Conservation (phyloP, 2,113 vertebrate genomes). For the Alethe diademata region DNA sequence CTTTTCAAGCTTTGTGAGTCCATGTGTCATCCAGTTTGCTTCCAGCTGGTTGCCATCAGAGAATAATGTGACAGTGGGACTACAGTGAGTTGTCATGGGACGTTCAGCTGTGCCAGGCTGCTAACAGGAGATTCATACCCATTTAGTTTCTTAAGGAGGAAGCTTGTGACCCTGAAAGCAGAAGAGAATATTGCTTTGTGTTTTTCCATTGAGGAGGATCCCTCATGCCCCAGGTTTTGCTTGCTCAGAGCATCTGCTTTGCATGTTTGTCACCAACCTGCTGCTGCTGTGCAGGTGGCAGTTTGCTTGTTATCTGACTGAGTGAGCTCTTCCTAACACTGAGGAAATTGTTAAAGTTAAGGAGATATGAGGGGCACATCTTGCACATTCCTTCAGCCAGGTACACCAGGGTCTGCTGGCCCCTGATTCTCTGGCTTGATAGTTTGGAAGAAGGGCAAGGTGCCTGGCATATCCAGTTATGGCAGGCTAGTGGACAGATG, state of each 20-base stretch:
- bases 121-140: background rate
- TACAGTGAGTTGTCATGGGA: background rate
- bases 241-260: background rate
- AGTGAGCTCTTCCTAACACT: background rate
- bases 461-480: background rate
- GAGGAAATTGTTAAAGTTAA: background rate
- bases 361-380: accelerated
- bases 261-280: background rate
- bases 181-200: background rate
- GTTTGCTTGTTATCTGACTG: background rate
- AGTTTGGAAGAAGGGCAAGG: background rate
- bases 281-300: background rate
- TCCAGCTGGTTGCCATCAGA: background rate
- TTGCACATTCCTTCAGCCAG: background rate
- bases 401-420: background rate
- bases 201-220: background rate
- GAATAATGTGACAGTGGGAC: background rate
- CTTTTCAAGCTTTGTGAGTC: background rate
- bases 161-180: background rate
- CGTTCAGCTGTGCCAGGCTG: background rate
- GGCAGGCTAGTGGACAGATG: background rate
- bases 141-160: background rate
- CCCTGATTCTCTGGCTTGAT: background rate
- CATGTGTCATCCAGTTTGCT: background rate
- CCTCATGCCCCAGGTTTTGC: background rate